Evolutionary conservation across 2,797 vertebrate genomes (phyloP).

Genomic region (Naso thynnoides): DNA sequence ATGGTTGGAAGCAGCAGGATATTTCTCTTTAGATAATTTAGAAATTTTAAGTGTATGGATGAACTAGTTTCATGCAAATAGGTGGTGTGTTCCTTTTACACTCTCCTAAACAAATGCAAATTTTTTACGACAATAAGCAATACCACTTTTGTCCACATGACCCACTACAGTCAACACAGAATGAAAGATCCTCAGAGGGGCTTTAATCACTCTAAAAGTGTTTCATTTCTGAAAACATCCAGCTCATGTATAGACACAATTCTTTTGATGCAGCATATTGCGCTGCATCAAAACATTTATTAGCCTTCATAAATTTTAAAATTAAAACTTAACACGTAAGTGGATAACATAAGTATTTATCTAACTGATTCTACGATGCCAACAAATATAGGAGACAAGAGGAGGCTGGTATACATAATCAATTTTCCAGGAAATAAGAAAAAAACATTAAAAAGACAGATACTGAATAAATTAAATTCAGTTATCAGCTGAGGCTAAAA

Average conservation of each 20-base stretch:
- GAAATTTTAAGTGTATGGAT: too few species aligned
- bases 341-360: not conserved
- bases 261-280: not conserved
- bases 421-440: slow-evolving; percentile 81
- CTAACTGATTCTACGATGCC: slow-evolving; percentile 24
- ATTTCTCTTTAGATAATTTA: too few species aligned
- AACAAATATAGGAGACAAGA: slow-evolving; percentile 58
- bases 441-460: slow-evolving; percentile 81
- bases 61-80: too few species aligned
- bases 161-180: too few species aligned
- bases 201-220: not conserved
- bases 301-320: not conserved
- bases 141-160: too few species aligned
- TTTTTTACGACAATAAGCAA: too few species aligned
- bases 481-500: slow-evolving; percentile 72
- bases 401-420: slow-evolving; percentile 73
- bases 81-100: too few species aligned
- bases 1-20: too few species aligned
- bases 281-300: not conserved
- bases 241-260: not conserved
- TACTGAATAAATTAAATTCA: slow-evolving; percentile 85
- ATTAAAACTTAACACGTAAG: not conserved
- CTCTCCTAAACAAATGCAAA: too few species aligned
- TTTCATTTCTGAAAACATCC: not conserved
- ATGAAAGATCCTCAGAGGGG: too few species aligned